Percentiles rank a stretch among this genome's conserved stretches.
phyloP scores from a whole-genome alignment of 2,113 vertebrate species.

The Tinamus guttatus region DNA sequence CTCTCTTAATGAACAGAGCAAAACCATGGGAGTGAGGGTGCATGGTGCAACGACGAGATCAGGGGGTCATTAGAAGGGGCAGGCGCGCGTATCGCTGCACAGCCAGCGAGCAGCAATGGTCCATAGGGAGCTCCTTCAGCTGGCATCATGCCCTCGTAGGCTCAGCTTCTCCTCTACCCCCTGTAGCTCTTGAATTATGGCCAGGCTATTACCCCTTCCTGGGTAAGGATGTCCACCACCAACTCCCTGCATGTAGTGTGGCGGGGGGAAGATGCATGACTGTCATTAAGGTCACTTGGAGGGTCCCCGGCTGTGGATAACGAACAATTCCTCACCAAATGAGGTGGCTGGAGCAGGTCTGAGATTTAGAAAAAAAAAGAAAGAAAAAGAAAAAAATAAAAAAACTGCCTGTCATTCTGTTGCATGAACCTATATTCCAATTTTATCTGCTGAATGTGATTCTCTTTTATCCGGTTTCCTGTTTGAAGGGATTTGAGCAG shows the following conservation, averaged over 20 bases:
- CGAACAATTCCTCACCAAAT: slow-evolving; percentile 75
- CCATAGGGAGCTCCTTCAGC: neutral
- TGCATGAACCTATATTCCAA: slow-evolving; percentile 72
- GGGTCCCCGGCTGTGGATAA: slow-evolving; percentile 18
- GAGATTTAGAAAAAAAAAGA: slow-evolving; percentile 71
- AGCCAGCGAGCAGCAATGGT: neutral
- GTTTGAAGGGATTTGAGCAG: slow-evolving; percentile 97
- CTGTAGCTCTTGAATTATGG: neutral
- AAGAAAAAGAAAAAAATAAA: too few relatives aligned
- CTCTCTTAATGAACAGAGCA: neutral
- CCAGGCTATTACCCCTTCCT: neutral
- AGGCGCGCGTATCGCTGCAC: rapidly evolving
- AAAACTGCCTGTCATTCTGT: slow-evolving; percentile 68
- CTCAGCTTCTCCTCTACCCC: neutral
- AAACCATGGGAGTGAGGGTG: rapidly evolving
- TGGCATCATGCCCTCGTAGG: rapidly evolving
- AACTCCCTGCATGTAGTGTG: rapidly evolving
- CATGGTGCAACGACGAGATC: neutral
- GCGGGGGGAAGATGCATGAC: neutral
- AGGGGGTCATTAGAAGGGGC: neutral
- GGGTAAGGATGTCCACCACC: neutral
- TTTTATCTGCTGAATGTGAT: slow-evolving; percentile 83
- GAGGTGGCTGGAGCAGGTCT: slow-evolving; percentile 61
- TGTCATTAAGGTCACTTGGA: neutral
- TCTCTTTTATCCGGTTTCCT: slow-evolving; percentile 85